Percentiles rank a stretch among this genome's conserved stretches.
Conservation (phyloP, 2,888 invertebrate genomes). For the Beris morrisii region DNA sequence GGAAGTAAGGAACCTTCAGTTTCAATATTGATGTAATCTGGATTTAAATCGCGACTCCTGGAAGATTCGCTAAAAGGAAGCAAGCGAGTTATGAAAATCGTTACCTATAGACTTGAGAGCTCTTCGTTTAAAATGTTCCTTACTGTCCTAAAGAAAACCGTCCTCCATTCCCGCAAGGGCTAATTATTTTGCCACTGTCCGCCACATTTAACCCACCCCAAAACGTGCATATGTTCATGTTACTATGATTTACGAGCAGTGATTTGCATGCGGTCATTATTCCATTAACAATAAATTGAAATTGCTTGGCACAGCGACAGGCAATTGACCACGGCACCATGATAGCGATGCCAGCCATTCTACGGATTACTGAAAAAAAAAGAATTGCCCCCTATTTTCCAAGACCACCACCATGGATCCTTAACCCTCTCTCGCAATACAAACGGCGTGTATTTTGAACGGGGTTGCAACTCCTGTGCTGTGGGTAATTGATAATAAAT, state of each 20-base stretch:
- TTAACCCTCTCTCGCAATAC: neutral
- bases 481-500: slow-evolving; percentile 40
- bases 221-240: slow-evolving; percentile 33
- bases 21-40: too few species aligned
- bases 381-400: neutral
- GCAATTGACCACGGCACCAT: slow-evolving; percentile 22
- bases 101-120: too few species aligned
- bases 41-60: too few species aligned
- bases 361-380: neutral
- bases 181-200: too few species aligned
- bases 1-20: too few species aligned
- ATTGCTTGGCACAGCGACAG: slow-evolving; percentile 35
- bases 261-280: slow-evolving; percentile 40
- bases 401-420: neutral
- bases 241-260: slow-evolving; percentile 35
- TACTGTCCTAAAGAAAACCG: too few species aligned
- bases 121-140: too few species aligned
- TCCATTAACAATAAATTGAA: slow-evolving; percentile 40
- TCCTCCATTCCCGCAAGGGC: too few species aligned
- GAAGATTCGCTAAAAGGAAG: too few species aligned
- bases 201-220: slow-evolving; percentile 15
- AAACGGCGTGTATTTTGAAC: neutral
- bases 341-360: slow-evolving; percentile 7
- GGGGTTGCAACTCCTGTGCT: slow-evolving; percentile 10
- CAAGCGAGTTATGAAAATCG: too few species aligned